Conservation (phyloP, 2,797 vertebrate genomes). For the Anguilla marmorata region DNA sequence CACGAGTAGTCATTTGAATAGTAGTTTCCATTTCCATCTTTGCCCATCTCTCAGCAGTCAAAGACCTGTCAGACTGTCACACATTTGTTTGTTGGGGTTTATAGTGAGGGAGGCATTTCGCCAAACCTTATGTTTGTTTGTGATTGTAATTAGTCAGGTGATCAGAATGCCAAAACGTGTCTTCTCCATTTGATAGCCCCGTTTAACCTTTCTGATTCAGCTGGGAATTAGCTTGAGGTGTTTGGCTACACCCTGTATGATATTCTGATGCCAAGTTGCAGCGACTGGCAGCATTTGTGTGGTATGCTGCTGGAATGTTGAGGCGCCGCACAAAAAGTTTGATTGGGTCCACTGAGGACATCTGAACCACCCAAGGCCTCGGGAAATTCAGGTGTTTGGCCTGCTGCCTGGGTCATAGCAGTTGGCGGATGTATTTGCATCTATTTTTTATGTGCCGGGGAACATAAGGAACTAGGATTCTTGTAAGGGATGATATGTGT, state of each 20-base stretch:
- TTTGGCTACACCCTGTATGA: not conserved
- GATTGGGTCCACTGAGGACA: constrained; percentile 6
- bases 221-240: not conserved
- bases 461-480: not conserved
- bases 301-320: not conserved
- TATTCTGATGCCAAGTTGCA: not conserved
- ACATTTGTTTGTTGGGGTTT: not conserved
- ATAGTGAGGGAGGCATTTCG: not conserved
- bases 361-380: not conserved
- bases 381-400: not conserved
- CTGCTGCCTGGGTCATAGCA: not conserved
- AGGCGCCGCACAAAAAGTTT: not conserved
- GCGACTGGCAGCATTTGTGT: not conserved
- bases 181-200: not conserved
- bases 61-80: not conserved
- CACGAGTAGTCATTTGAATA: not conserved
- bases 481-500: not conserved
- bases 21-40: not conserved
- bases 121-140: not conserved
- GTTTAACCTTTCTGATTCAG: constrained; percentile 10
- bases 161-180: not conserved
- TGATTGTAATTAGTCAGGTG: not conserved
- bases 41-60: not conserved
- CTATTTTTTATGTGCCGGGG: not conserved
- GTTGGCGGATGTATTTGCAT: not conserved